Base-by-base conservation (phyloP, 2,113 vertebrate species). In the Dromas ardeola region DNA sequence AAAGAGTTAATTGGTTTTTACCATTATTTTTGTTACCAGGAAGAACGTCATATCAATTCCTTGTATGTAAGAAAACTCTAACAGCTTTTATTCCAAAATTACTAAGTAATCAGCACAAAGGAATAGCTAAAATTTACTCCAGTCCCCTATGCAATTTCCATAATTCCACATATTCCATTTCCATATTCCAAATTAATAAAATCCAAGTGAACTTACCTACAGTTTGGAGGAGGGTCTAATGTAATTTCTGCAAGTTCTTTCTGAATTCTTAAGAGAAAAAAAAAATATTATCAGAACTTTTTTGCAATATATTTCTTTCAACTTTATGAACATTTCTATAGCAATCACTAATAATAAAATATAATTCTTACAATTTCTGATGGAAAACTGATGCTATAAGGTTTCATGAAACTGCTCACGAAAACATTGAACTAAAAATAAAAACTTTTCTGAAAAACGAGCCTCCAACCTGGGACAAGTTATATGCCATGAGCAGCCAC, bases 191-290 rank as follows among this genome's bases (percentile, higher is more conserved):
- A 95, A 92, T 76, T 38, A 92, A 96, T 90, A 97, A 98, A 97
- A 97, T 67, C 89, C 82, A 42, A 36, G 77, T 91, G 63, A 97
- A 98, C 99, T 99, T 98, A 99, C 99, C 99, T 99, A 99, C 99
- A 99, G 98, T 99, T 99, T 50, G 99, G 99, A 97, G 99, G 99
- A 53, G 99, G 99, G 90, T 99, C 99, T 98, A 99, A 98, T 69
- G 99, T 99, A 97, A 99, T 99, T 98, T 99, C 99, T 95, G 99
- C 99, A 78, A 99, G 99, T 97, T 99, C 99, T 92, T 99, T 99
- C 97, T 99, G 99, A 98, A 99, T 99, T 98, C 99, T 99, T 81
- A 97, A 95, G 86, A 76, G 93, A 88, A 93, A 78, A 77, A 62
- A 34, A 88, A 93, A 43, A 95, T 12, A 78, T 76, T 90, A 95